Evolutionary conservation across 2,888 invertebrate species (phyloP).

Genomic region (Micropterix aruncella): DNA sequence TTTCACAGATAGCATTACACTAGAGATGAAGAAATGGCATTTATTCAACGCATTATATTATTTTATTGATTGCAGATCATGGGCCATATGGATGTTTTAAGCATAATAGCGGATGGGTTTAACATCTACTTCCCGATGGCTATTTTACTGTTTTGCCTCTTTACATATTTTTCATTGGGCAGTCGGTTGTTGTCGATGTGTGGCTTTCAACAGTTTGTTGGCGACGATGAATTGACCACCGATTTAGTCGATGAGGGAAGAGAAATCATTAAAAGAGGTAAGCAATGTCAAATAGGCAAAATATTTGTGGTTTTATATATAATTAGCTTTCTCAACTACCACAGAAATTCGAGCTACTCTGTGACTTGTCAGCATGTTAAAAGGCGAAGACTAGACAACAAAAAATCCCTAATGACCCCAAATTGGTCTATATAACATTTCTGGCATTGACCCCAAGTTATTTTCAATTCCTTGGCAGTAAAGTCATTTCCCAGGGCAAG

Average conservation of each 20-base stretch:
- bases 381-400: no score
- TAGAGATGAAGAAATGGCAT: neutral
- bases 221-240: constrained; percentile 85
- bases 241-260: constrained; percentile 90
- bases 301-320: no score
- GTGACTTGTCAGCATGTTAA: no score
- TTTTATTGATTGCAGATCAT: constrained; percentile 51
- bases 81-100: constrained; percentile 99
- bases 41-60: neutral
- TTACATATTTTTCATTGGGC: constrained; percentile 90
- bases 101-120: constrained; percentile 93
- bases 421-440: no score
- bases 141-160: constrained; percentile 77
- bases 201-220: constrained; percentile 95
- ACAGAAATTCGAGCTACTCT: no score
- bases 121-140: constrained; percentile 99
- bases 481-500: no score
- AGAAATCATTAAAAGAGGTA: constrained; percentile 81
- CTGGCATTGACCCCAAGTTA: no score
- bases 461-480: no score
- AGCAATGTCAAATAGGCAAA: no score
- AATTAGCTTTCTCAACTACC: no score
- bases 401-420: no score
- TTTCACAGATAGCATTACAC: neutral
- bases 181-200: constrained; percentile 78